Evolutionary conservation across 2,888 invertebrate genomes (phyloP), one percentile per base, ranked within the genome.

Genomic region (Rugalucina vietnamica): DNA sequence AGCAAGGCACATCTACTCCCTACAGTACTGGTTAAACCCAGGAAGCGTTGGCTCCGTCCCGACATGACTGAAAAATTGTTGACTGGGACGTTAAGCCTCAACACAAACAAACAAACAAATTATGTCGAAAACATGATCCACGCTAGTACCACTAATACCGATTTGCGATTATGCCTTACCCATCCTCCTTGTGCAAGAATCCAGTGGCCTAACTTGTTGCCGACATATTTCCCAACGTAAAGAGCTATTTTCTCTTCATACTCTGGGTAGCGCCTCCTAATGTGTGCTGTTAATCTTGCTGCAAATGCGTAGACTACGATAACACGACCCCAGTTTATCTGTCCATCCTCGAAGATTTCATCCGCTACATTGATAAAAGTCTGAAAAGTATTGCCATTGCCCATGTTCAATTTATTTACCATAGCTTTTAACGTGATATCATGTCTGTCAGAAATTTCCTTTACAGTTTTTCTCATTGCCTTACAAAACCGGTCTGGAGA

Each of bases 251-350:
- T 92, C 70, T 90, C 90, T 75, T 88, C 89, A 71, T 86, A 84
- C 39, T 86, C 89, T 32, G 90, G 85, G 49, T 82, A 78, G 12
- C 80, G 79, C 71, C 86, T 77, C 65, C 79, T 81, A 73, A 92
- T 90, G 85, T 92, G 91, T 49, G 89, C 87, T 1, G 93, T 91
- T 29, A 94, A 77, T 73, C 93, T 86, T 5, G 91, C 91, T 57
- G 93, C 93, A 90, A 94, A 94, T 18, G 94, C 93, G 87, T 93
- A 94, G 27, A 94, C 92, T 57, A 94, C 93, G 36, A 94, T 93
- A 32, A 94, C 91, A 76, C 94, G 89, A 36, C 94, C 94, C 94
- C 94, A 94, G 83, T 94, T 94, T 57, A 92, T 92, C 74, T 93
- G 91, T 43, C 92, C 93, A 88, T 94, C 94, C 80, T 91, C 91